phyloP scores from a whole-genome alignment of 2,888 invertebrate species.

The Drosophila phalerata region DNA sequence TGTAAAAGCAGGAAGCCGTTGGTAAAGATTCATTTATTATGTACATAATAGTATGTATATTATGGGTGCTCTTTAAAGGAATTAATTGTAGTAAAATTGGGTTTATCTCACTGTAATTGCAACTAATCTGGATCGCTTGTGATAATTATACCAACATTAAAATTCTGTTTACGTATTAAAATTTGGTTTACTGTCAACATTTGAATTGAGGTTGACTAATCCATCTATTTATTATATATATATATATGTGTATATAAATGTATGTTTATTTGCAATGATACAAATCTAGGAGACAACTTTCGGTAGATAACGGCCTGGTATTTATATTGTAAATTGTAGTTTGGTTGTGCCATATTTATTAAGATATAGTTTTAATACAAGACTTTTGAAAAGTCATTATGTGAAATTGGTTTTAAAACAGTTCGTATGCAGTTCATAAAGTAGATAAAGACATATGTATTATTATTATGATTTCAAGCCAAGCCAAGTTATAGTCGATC shows the following conservation, averaged over 20 bases:
- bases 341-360: neutral
- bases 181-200: constrained; percentile 2
- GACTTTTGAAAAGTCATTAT: constrained; percentile 44
- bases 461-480: neutral
- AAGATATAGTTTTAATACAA: constrained; percentile 8
- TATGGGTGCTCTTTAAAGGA: constrained; percentile 4
- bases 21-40: constrained; percentile 5
- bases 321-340: neutral
- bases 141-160: constrained; percentile 1
- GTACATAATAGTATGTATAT: neutral
- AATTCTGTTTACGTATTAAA: neutral
- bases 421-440: constrained; percentile 1
- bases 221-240: neutral
- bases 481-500: neutral
- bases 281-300: constrained; percentile 5
- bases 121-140: neutral
- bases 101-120: constrained; percentile 1
- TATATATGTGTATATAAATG: neutral
- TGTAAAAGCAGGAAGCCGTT: neutral
- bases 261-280: neutral
- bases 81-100: constrained; percentile 4
- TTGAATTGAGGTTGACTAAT: neutral
- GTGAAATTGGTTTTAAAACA: constrained; percentile 8
- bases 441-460: constrained; percentile 8
- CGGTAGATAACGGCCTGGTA: neutral